Conservation (phyloP, 2,888 invertebrate species). For the Dasysyrphus albostriatus region DNA sequence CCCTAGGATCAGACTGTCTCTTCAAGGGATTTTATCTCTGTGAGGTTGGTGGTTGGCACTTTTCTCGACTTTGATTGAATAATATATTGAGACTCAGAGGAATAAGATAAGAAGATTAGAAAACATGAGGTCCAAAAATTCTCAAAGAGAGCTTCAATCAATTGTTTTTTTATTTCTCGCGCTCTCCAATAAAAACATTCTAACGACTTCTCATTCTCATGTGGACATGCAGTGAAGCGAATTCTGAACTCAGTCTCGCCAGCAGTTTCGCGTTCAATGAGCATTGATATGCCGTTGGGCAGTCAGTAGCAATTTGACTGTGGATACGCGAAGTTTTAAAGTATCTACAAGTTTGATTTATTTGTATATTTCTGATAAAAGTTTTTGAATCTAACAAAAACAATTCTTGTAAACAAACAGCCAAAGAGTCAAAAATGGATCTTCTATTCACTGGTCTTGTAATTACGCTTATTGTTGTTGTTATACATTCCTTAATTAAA, state of each 20-base stretch:
- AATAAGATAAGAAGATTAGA: no score
- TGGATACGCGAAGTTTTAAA: neutral
- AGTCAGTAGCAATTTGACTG: slow-evolving; percentile 19
- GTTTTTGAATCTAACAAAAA: neutral
- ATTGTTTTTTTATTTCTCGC: neutral
- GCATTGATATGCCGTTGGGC: neutral
- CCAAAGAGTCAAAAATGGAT: slow-evolving; percentile 1
- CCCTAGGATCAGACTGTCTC: no score
- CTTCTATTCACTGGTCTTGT: slow-evolving; percentile 7
- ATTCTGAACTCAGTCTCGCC: neutral
- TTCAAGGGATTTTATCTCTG: no score
- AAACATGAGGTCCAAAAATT: neutral
- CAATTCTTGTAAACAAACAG: neutral
- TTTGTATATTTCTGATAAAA: neutral
- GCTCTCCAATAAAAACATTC: neutral
- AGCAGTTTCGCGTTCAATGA: slow-evolving; percentile 7
- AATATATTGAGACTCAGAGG: no score
- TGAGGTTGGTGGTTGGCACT: no score
- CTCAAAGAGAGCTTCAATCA: neutral
- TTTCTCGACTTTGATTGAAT: no score
- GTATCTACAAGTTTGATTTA: neutral
- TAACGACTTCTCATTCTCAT: neutral
- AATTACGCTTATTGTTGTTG: slow-evolving; percentile 2
- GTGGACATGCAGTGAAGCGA: neutral
- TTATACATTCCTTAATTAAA: slow-evolving; percentile 6